Base-by-base conservation (phyloP, 30 jellyfish, hydroid and myxozoan species). In the Turritopsis dohrnii region DNA sequence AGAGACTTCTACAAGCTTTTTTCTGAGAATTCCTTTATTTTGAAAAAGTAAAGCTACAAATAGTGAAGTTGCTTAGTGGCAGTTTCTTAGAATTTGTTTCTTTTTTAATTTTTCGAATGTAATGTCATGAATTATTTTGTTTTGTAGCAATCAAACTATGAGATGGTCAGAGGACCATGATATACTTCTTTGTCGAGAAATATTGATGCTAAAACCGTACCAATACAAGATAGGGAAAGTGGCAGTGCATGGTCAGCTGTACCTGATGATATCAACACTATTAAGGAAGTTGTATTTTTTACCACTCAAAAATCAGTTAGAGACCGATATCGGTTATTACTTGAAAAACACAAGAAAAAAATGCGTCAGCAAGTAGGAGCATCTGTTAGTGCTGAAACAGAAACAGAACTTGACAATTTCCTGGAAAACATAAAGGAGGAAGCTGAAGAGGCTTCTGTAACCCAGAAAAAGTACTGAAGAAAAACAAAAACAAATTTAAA, bases 301-400 rank as follows among this genome's bases (percentile, higher is more conserved):
- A 71, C 72, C 53, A 52, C 66, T 29, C 86, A 52, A 69, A 84
- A 80, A 30, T 71, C 80, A 13, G 90, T 84, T 25, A 54, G 90
- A 22, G 86, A 84, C 23, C 53, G 85, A 29, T 52, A 21, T 24
- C 18, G 69, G 8, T 21, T 9, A 8, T 31, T 28, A 13, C 25
- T 72, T 17, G 54, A 77, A 66, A 69, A 77, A 66, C 21, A 52
- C 22, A 29, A 29, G 72, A 52, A n/a, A 29, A 41, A 1, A 21
- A 30, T 20, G 83, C 25, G 66, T 21, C 29, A 21, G 24, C 81
- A 85, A 31, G 84, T 60, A 60, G 83, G 79, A 79, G 84, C 84
- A n/a, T 28, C 83, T 66, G 93, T 88, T 28, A 85, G 72, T 30
- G 29, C 65, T 52, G 81, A 83, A 9, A 86, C 76, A 54, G 30